Evolutionary conservation across 2,888 invertebrate genomes (phyloP).

Genomic region (Balanococcus diminutus): DNA sequence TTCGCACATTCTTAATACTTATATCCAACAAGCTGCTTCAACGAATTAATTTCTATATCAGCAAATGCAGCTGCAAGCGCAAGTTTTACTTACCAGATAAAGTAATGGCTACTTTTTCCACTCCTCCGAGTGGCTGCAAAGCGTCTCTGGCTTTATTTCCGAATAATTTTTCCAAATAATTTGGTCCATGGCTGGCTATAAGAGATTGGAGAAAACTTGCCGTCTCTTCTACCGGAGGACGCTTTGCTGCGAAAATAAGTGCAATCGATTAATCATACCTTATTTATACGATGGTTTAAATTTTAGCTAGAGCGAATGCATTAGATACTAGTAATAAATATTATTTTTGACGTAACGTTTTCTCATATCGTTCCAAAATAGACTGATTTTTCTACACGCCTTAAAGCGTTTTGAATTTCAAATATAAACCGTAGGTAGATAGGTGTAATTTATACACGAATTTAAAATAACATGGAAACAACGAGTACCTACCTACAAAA

Average conservation of each 20-base stretch:
- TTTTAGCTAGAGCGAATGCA: background rate
- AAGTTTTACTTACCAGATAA: slow-evolving; percentile 74
- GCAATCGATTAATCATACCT: slow-evolving; percentile 59
- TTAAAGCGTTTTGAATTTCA: background rate
- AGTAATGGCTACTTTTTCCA: slow-evolving; percentile 94
- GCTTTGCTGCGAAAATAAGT: slow-evolving; percentile 74
- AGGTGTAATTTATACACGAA: background rate
- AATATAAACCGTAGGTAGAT: background rate
- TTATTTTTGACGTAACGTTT: background rate
- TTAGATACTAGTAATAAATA: background rate
- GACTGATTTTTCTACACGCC: background rate
- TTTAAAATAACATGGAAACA: background rate
- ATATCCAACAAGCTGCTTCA: background rate
- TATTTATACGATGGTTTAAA: slow-evolving; percentile 21
- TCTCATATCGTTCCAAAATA: background rate
- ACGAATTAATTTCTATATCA: background rate
- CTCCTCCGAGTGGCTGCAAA: slow-evolving; percentile 88
- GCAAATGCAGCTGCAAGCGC: background rate
- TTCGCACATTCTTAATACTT: background rate
- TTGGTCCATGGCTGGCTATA: slow-evolving; percentile 92
- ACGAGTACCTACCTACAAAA: no score
- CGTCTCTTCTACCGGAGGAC: slow-evolving; percentile 96
- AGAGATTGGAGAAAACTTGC: slow-evolving; percentile 93
- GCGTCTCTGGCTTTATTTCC: slow-evolving; percentile 93
- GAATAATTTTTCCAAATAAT: slow-evolving; percentile 94